Base-by-base conservation (phyloP, 1,140 invertebrate genomes). In the Drosophila azteca region DNA sequence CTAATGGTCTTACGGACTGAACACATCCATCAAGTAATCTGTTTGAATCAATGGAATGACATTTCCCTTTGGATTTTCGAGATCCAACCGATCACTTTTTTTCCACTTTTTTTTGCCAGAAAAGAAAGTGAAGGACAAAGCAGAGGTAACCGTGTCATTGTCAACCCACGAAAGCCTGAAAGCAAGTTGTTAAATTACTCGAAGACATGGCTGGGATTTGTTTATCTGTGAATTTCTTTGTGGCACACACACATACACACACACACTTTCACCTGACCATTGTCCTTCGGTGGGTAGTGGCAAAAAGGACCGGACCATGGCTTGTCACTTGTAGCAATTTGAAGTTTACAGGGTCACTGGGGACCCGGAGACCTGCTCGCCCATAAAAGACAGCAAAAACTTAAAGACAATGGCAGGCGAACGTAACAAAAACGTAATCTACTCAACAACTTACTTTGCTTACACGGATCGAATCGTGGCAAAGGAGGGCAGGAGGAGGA, bases 291-390 rank as follows among this genome's bases (percentile, higher is more conserved):
- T 44, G 48, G 50, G 59, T 39, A 31, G 29, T 31, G 29, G 2
- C n/a, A 31, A 31, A 31, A 20, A 20, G 17, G 17, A 20, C 17
- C 17, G 29, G 29, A 13, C 35, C 11, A 39, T 58, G 73, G 53
- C 65, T 60, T 82, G 82, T 87, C 63, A 78, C 69, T 71, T 78
- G 82, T 82, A 81, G 82, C 82, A 87, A 87, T 87, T 87, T 87
- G 82, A 87, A 87, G 82, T 87, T 87, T 87, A 87, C 82, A 87
- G 82, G 82, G 78, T 87, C 82, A 82, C 78, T 53, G 78, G 82
- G 82, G 82, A 85, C 59, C 61, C 24, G 68, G 61, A 24, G 26
- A 69, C 45, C 67, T 58, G 65, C 58, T 59, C 53, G 78, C 43
- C 67, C 63, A 84, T 79, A 84, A 79, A 79, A 55, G 77, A 63